A percentile compares a stretch with the other conserved stretches of the same genome.
These are phyloP conservation scores for Styela clava DNA, from an alignment of 23 tunicate species.

Conservation along the genomic window DNA sequence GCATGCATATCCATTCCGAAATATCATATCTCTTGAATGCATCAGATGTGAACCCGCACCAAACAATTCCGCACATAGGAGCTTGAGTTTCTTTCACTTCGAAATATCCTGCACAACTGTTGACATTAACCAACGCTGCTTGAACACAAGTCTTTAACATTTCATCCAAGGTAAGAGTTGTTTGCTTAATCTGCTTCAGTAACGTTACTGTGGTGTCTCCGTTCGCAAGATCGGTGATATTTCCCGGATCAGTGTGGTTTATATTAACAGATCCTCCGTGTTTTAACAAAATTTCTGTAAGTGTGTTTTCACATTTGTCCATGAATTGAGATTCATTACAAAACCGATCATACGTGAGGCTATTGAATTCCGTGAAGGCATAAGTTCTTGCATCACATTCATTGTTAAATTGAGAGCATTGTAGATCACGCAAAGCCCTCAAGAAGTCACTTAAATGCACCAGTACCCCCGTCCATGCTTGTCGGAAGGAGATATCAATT, in stretches of 20 bases:
- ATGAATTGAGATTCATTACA: background rate
- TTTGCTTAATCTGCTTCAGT: background rate
- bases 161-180: conserved; percentile 4
- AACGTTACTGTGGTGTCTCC: no score
- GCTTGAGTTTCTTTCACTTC: conserved; percentile 21
- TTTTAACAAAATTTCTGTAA: background rate
- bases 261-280: background rate
- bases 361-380: conserved; percentile 1
- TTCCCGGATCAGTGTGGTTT: background rate
- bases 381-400: conserved; percentile 2
- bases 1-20: conserved; percentile 30
- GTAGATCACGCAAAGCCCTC: background rate
- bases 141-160: conserved; percentile 6
- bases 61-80: conserved; percentile 21
- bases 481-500: background rate
- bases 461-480: background rate
- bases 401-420: conserved; percentile 6
- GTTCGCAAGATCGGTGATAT: background rate
- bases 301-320: background rate
- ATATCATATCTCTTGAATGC: conserved; percentile 11
- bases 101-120: background rate
- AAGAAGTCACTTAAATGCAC: conserved; percentile 5
- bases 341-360: conserved; percentile 20
- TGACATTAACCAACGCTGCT: conserved; percentile 8
- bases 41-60: conserved; percentile 26